A percentile compares a stretch with the other conserved stretches of the same genome.
These are phyloP conservation scores for Electrophaes corylata DNA, from an alignment of 2,888 invertebrate genomes.

Conservation along the genomic window DNA sequence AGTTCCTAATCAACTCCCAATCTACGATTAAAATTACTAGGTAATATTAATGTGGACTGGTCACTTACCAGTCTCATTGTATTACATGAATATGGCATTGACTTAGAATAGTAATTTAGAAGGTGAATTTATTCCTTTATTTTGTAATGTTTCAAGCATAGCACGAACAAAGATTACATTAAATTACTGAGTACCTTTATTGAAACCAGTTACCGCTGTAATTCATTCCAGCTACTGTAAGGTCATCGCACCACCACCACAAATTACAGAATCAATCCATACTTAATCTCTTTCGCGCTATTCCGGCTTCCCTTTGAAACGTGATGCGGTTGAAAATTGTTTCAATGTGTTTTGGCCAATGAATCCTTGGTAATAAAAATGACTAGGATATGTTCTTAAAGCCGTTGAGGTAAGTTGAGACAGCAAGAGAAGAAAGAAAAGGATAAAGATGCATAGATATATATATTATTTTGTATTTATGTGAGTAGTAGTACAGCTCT, in stretches of 20 bases:
- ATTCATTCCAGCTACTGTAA: slow-evolving; percentile 11
- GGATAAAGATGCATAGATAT: too few relatives aligned
- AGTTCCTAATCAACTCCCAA: too few relatives aligned
- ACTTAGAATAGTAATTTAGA: too few relatives aligned
- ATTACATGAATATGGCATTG: too few relatives aligned
- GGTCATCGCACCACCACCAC: slow-evolving; percentile 30
- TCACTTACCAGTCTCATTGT: too few relatives aligned
- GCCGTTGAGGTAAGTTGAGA: background rate
- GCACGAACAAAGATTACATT: background rate
- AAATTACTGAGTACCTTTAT: slow-evolving; percentile 8
- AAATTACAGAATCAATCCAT: slow-evolving; percentile 37
- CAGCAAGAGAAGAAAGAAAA: too few relatives aligned
- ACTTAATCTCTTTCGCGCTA: slow-evolving; percentile 34
- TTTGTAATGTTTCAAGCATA: background rate
- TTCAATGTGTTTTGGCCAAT: slow-evolving; percentile 24
- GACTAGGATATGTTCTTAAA: background rate
- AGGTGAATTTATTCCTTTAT: background rate
- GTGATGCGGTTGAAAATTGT: slow-evolving; percentile 34
- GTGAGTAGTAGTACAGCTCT: too few relatives aligned
- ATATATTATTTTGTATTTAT: too few relatives aligned
- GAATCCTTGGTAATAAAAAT: background rate
- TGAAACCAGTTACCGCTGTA: slow-evolving; percentile 8
- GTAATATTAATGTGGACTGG: too few relatives aligned
- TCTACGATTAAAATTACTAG: too few relatives aligned
- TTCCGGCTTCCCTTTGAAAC: slow-evolving; percentile 23